A percentile compares a stretch with the other conserved stretches of the same genome.
These are phyloP conservation scores for Pomacea canaliculata DNA, from an alignment of 2,888 invertebrate genomes.

Conservation along the genomic window DNA sequence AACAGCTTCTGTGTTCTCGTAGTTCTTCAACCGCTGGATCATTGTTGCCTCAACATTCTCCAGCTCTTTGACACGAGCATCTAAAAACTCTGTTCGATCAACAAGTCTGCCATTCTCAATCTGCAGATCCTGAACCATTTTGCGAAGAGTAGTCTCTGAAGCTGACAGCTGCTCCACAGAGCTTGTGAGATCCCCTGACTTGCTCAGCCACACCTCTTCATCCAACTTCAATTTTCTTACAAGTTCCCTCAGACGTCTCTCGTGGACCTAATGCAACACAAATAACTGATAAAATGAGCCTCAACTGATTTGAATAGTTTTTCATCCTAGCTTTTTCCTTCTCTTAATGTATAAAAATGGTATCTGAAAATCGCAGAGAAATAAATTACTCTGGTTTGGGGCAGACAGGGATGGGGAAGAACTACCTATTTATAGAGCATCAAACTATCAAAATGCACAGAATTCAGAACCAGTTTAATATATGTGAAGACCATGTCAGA, in stretches of 20 bases:
- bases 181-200: constrained; percentile 54
- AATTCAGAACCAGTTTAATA: too few species aligned
- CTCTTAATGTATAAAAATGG: too few species aligned
- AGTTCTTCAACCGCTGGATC: constrained; percentile 49
- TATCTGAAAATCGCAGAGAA: too few species aligned
- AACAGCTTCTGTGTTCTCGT: constrained; percentile 48
- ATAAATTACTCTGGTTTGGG: too few species aligned
- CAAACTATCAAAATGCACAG: too few species aligned
- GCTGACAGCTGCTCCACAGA: constrained; percentile 58
- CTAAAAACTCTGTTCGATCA: constrained; percentile 54
- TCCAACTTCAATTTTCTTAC: constrained; percentile 57
- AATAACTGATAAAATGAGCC: not conserved
- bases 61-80: constrained; percentile 50
- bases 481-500: too few species aligned
- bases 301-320: not conserved
- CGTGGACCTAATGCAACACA: constrained; percentile 37
- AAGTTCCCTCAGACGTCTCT: constrained; percentile 52
- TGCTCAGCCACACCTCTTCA: constrained; percentile 53
- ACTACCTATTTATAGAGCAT: too few species aligned
- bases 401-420: too few species aligned
- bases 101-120: constrained; percentile 55
- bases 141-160: constrained; percentile 55
- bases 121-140: constrained; percentile 55
- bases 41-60: constrained; percentile 52
- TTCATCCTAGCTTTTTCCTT: too few species aligned